Percentiles rank a stretch among this genome's conserved stretches.
Evolutionary conservation across 2,113 vertebrate genomes (phyloP).

Genomic region (Aramus guarauna): DNA sequence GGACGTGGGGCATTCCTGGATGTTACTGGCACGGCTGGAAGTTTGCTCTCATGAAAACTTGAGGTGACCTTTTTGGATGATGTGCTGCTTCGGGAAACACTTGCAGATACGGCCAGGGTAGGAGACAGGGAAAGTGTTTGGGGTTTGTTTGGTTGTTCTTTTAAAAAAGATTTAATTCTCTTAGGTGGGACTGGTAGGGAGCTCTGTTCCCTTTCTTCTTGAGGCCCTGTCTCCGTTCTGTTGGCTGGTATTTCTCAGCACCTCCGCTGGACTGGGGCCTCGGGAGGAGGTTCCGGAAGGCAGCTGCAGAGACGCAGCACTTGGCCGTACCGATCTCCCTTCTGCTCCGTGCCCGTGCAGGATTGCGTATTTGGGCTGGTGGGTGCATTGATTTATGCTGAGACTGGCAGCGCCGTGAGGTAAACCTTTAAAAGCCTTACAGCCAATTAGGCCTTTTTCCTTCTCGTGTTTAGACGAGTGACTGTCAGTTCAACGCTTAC

Average conservation of each 20-base stretch:
- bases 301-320: neutral
- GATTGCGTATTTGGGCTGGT: neutral
- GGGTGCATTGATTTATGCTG: neutral
- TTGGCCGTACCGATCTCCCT: rapidly evolving
- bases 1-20: neutral
- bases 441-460: neutral
- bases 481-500: neutral
- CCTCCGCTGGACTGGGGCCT: neutral
- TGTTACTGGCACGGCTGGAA: neutral
- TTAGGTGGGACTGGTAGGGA: neutral
- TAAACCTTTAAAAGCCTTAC: neutral
- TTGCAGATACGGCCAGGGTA: too few species aligned
- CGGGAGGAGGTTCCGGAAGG: neutral
- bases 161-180: neutral
- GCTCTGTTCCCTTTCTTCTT: neutral
- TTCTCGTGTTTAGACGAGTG: neutral
- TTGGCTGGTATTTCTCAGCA: neutral
- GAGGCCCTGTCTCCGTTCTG: neutral
- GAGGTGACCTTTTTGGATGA: neutral
- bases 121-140: neutral
- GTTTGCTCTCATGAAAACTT: neutral
- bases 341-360: neutral
- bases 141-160: too few species aligned
- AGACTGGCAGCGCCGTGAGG: neutral
- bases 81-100: neutral